These are phyloP conservation scores for Coracopsis vasa DNA, from an alignment of 2,113 vertebrate genomes.

Conservation along the genomic window DNA sequence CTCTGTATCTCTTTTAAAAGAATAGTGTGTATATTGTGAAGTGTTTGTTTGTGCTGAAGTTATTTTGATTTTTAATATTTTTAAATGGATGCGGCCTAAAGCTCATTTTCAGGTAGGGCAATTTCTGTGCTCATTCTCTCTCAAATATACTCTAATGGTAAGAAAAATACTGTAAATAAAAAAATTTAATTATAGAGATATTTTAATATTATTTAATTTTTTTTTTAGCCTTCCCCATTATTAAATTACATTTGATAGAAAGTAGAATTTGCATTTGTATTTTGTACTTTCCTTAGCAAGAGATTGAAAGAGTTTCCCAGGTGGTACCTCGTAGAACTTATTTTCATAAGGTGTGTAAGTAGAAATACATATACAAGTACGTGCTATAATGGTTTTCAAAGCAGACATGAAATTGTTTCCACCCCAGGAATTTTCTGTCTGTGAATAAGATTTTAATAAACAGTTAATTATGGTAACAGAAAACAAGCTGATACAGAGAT, in stretches of 20 bases:
- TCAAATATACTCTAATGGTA: not conserved
- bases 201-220: not conserved
- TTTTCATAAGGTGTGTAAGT: not conserved
- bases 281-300: not conserved
- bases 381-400: not conserved
- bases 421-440: not conserved
- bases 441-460: not conserved
- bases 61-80: not conserved
- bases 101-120: not conserved
- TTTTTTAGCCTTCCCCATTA: not conserved
- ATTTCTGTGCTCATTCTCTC: not conserved
- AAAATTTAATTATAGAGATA: not conserved
- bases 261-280: not conserved
- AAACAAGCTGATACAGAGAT: not conserved
- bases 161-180: not conserved
- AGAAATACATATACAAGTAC: not conserved
- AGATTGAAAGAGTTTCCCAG: not conserved
- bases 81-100: not conserved
- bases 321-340: not conserved
- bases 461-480: not conserved
- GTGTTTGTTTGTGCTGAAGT: not conserved
- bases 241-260: not conserved
- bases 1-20: not conserved
- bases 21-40: not conserved
- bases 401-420: not conserved